These are phyloP conservation scores for Corbicula japonica DNA, from an alignment of 2,888 invertebrate species.

Conservation along the genomic window DNA sequence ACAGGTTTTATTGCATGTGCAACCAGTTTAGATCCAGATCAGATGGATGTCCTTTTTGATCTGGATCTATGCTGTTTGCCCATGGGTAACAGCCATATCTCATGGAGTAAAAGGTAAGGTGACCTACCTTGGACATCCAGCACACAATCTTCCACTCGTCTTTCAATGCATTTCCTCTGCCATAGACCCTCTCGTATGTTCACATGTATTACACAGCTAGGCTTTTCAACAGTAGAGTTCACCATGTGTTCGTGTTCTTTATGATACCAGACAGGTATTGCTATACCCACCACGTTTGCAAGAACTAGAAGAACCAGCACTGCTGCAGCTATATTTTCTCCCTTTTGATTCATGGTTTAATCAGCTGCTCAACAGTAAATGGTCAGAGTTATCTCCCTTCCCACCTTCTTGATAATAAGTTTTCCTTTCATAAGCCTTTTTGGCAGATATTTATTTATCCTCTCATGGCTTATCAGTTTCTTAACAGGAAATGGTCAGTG, in stretches of 20 bases:
- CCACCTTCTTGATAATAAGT: no score
- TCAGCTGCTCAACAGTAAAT: no score
- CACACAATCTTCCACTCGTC: constrained; percentile 40
- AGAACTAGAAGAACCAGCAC: constrained; percentile 4
- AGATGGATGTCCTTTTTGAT: no score
- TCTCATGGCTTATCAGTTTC: no score
- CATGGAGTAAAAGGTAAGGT: not conserved
- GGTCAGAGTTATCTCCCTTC: no score
- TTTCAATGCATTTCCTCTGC: constrained; percentile 53
- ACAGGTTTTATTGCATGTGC: no score
- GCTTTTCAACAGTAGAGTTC: constrained; percentile 19
- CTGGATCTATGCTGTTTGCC: no score
- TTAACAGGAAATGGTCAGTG: no score
- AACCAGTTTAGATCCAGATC: no score
- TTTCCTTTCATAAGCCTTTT: no score
- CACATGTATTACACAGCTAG: constrained; percentile 41
- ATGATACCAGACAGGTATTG: constrained; percentile 46
- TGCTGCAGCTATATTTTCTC: constrained; percentile 2
- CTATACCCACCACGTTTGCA: constrained; percentile 42
- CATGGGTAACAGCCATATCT: no score
- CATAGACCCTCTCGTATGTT: constrained; percentile 48
- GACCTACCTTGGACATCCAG: constrained; percentile 44
- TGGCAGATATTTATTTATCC: no score
- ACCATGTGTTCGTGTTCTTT: constrained; percentile 38
- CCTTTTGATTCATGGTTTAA: constrained; percentile 24